phyloP scores from a whole-genome alignment of 2,888 invertebrate genomes.

The Tridacna crocea region DNA sequence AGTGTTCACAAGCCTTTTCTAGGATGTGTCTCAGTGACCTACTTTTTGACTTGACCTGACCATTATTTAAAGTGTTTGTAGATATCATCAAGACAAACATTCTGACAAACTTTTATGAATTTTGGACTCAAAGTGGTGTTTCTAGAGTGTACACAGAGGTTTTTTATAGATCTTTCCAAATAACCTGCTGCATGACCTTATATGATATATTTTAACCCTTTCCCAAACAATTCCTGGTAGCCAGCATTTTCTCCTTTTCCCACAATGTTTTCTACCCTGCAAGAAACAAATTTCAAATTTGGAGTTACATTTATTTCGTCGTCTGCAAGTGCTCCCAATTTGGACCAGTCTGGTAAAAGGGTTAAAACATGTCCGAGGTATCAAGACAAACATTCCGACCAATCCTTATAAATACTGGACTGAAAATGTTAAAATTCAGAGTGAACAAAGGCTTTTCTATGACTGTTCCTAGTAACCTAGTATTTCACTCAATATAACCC shows the following conservation, averaged over 20 bases:
- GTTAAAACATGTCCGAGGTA: too few relatives aligned
- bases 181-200: not conserved
- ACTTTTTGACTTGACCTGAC: not conserved
- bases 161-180: not conserved
- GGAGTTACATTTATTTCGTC: too few relatives aligned
- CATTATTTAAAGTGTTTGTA: not conserved
- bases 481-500: not conserved
- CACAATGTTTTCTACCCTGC: too few relatives aligned
- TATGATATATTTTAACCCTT: not conserved
- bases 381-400: too few relatives aligned
- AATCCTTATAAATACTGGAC: not conserved
- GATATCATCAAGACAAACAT: not conserved
- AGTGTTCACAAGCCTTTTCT: not conserved
- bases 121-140: not conserved
- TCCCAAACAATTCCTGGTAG: not conserved
- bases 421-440: not conserved
- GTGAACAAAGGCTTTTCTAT: not conserved
- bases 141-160: not conserved
- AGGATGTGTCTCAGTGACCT: not conserved
- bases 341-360: too few relatives aligned
- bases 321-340: too few relatives aligned
- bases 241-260: too few relatives aligned
- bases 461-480: not conserved
- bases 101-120: not conserved
- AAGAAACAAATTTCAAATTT: too few relatives aligned